phyloP scores from a whole-genome alignment of 2,113 vertebrate genomes.

The Rhinopomastus cyanomelas region DNA sequence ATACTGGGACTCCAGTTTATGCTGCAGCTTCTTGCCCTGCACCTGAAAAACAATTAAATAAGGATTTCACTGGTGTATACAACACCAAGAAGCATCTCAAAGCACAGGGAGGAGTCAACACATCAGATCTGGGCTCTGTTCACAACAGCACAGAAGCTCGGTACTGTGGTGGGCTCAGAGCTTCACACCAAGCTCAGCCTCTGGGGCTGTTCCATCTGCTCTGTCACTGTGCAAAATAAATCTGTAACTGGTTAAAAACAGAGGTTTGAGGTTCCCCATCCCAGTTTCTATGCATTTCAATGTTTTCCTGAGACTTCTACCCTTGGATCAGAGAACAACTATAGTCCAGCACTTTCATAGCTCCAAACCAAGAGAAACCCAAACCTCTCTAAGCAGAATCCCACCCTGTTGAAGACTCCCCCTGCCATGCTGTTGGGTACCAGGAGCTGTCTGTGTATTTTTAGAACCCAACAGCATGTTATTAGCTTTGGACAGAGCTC shows the following conservation, averaged over 20 bases:
- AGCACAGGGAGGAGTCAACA: not conserved
- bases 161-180: not conserved
- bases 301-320: too few species aligned
- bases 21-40: not conserved
- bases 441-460: accelerated
- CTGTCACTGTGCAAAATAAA: not conserved
- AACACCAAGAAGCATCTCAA: not conserved
- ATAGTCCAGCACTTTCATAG: not conserved
- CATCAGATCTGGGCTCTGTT: accelerated
- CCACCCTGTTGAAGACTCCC: not conserved
- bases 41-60: not conserved
- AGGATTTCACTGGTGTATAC: not conserved
- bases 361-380: not conserved
- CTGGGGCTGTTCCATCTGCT: not conserved
- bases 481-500: not conserved
- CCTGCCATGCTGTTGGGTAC: accelerated
- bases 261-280: not conserved
- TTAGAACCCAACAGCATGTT: not conserved
- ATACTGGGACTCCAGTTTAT: not conserved
- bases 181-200: not conserved
- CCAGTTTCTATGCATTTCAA: too few species aligned
- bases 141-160: not conserved
- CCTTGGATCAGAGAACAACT: not conserved
- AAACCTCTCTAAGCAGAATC: not conserved
- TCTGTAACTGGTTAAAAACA: not conserved